Evolutionary conservation across 2,113 vertebrate species (phyloP), one percentile per base, ranked within the genome.

Genomic region (Laticauda colubrina): DNA sequence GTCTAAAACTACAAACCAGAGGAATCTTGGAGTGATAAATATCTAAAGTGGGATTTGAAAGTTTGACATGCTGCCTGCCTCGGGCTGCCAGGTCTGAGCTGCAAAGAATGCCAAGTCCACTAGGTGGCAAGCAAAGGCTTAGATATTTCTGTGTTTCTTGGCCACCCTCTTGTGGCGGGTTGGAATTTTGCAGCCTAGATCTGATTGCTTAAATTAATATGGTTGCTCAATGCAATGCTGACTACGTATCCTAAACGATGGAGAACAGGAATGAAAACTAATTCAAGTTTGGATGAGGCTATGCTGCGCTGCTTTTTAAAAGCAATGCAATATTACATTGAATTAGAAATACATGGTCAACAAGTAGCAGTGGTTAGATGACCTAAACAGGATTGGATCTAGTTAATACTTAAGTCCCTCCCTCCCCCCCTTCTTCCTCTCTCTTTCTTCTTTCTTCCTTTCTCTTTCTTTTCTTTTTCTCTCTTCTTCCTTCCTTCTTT

Each of bases 11-110:
- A 55, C 64, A 90, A 93, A 89, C 21, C 24, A 34, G 29, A 45
- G 9, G 23, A 48, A 24, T 56, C 61, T n/a, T n/a, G 39, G 88
- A 93, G 59, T 23, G 23, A 18, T 87, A 20, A 89, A 57, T 91
- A 29, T 94, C 92, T 94, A 91, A 29, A 29, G 11, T 87, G 57
- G 69, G 1, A 0, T 92, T 29, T 88, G 81, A 61, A 90, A 94
- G 14, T 94, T 94, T 94, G 92, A 34, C 86, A 5, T 0, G 24
- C 0, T 10, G 90, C 95, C 26, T 12, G 85, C 0, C 15, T 8
- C 0, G 34, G 18, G 15, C 69, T 39, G 18, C 2, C 15, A 39
- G 15, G 34, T 81, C 69, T 69, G 61, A 12, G 61, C 61, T n/a
- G 29, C 61, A n/a, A 69, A 21, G 34, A 81, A 43, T 39, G 34